Evolutionary conservation across 2,888 invertebrate species (phyloP).

Genomic region (Andrena haemorrhoa): DNA sequence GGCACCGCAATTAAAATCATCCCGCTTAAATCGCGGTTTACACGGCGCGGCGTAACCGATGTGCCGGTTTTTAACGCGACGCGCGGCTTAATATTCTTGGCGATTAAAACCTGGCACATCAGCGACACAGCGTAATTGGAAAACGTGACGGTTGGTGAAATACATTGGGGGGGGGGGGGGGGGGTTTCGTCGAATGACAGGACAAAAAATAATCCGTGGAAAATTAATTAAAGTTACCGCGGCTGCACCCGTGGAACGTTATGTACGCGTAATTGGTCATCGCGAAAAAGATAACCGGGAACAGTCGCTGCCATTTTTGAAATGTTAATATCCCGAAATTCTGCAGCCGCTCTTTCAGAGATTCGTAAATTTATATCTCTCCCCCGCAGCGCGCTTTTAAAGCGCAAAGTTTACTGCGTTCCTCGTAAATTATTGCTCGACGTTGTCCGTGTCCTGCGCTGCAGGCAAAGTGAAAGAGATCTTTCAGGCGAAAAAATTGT

Average conservation of each 20-base stretch:
- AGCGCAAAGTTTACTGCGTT: background rate
- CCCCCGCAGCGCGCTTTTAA: background rate
- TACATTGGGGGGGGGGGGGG: constrained; percentile 18
- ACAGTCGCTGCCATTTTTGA: constrained; percentile 2
- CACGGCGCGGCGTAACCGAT: background rate
- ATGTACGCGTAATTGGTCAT: constrained; percentile 13
- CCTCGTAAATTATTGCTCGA: background rate
- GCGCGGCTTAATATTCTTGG: constrained; percentile 39
- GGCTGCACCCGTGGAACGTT: background rate
- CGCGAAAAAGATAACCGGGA: constrained; percentile 1
- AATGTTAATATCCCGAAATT: constrained; percentile 30
- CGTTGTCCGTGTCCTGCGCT: background rate
- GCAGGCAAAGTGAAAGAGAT: background rate
- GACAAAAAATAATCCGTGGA: constrained; percentile 31
- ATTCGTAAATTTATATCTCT: background rate
- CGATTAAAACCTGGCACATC: constrained; percentile 52
- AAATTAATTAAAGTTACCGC: constrained; percentile 43
- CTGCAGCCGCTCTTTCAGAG: background rate
- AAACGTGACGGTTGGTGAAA: constrained; percentile 54
- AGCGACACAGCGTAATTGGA: constrained; percentile 49
- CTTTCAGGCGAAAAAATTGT: background rate
- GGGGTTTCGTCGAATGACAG: constrained; percentile 32
- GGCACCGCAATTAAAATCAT: constrained; percentile 36
- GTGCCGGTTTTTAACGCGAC: constrained; percentile 23
- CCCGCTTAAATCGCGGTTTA: constrained; percentile 4